Conservation (phyloP, 2,888 invertebrate species). For the Chaetogeoica ovagalla region DNA sequence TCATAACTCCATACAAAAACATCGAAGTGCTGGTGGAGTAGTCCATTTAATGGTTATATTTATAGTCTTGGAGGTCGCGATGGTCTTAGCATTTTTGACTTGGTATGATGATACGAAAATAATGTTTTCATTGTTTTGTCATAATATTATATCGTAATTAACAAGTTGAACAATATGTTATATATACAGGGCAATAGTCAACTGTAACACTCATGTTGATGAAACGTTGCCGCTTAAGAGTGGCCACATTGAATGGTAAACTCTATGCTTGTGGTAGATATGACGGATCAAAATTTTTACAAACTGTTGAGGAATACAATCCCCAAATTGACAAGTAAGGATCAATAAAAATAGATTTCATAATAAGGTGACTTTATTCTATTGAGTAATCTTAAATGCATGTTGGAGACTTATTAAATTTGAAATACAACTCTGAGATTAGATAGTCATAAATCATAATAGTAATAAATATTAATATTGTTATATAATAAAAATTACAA, state of each 20-base stretch:
- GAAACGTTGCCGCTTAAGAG: conserved; percentile 79
- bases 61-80: conserved; percentile 87
- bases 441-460: no score
- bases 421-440: neutral
- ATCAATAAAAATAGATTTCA: conserved; percentile 50
- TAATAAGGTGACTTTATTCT: neutral
- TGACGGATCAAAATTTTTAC: conserved; percentile 80
- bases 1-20: conserved; percentile 73
- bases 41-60: conserved; percentile 72
- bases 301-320: conserved; percentile 80
- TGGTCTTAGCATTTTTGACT: conserved; percentile 83
- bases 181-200: conserved; percentile 72
- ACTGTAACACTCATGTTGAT: conserved; percentile 78
- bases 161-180: conserved; percentile 77
- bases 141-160: neutral
- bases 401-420: neutral
- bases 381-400: neutral
- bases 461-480: neutral
- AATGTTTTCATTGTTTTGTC: neutral
- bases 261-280: conserved; percentile 84
- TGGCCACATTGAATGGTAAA: conserved; percentile 78
- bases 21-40: conserved; percentile 73
- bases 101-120: conserved; percentile 61
- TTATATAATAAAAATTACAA: no score
- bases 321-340: conserved; percentile 69